Evolutionary conservation across 2,888 invertebrate genomes (phyloP), one percentile per base, ranked within the genome.

Genomic region (Hirtodrosophila alboralis): DNA sequence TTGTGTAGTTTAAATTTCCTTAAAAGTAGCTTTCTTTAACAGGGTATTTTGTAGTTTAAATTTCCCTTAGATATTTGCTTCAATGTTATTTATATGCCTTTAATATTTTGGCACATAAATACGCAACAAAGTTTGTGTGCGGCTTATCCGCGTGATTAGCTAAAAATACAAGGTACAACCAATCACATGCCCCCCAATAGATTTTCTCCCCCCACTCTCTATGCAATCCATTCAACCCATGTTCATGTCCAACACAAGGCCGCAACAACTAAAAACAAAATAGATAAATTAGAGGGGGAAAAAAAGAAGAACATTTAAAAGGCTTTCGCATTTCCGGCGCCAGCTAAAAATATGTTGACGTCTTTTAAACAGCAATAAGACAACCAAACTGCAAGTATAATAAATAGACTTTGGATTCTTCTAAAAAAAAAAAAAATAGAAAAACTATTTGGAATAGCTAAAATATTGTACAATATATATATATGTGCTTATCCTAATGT

Each of bases 251-350:
- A 33, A 43, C 7, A 33, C 60, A 65, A 59, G 47, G 71, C 59
- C 65, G 43, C 21, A 40, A 9, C 26, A 8, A 37, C 14, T 30
- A 26, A 10, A 13, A 26, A 36, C 14, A 34, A 41, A 30, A 28
- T 7, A 21, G 14, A 7, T 4, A 16, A 12, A 47, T 8, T n/a
- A n/a, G n/a, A n/a, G n/a, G n/a, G n/a, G n/a, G n/a, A 45, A 13
- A 21, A 33, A 30, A 27, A 40, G 30, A 36, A 54, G 37, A 14
- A 53, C 34, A 68, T 52, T 59, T 26, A 72, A 79, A 84, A 62
- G 75, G 54, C 75, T 77, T 69, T 84, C 69, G 71, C 72, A 80
- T 81, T 77, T 80, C 78, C 79, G 80, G 84, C 80, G 80, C 80
- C 80, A 74, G 62, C 83, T 74, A 71, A 78, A 84, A 70, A 77